A percentile compares a stretch with the other conserved stretches of the same genome.
Conservation (phyloP, 2,888 invertebrate genomes). For the Shargacucullia verbasci region DNA sequence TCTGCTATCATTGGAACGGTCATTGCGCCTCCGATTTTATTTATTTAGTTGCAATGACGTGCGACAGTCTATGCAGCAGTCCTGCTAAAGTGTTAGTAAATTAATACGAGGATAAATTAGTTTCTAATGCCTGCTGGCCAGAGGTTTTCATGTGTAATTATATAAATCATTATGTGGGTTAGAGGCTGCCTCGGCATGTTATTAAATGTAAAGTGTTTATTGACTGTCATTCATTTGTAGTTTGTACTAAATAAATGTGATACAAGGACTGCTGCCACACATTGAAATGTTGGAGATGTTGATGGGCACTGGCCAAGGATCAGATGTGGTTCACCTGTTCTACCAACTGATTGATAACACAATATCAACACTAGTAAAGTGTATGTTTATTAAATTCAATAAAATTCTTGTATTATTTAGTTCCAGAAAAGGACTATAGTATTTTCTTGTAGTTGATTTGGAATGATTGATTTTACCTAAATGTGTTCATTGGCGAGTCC, state of each 20-base stretch:
- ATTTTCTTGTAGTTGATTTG: conserved; percentile 67
- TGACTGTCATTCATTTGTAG: conserved; percentile 80
- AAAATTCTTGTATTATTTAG: conserved; percentile 69
- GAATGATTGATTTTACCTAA: conserved; percentile 71
- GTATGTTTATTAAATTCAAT: conserved; percentile 68
- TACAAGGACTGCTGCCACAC: conserved; percentile 79
- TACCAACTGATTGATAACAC: conserved; percentile 59
- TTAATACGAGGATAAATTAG: conserved; percentile 49
- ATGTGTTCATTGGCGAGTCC: conserved; percentile 71
- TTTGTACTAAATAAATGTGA: conserved; percentile 78
- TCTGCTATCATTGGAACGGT: conserved; percentile 73
- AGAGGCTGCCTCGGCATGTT: conserved; percentile 56
- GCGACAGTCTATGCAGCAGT: conserved; percentile 72
- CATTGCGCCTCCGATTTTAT: conserved; percentile 77
- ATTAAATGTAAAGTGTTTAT: conserved; percentile 72
- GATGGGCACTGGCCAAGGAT: conserved; percentile 18
- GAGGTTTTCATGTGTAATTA: conserved; percentile 62
- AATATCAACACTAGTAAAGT: conserved; percentile 61
- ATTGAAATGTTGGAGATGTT: conserved; percentile 64
- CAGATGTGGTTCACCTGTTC: conserved; percentile 18
- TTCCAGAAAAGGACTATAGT: conserved; percentile 70
- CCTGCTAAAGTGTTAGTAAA: conserved; percentile 67
- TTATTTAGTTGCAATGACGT: conserved; percentile 70
- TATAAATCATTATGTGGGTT: conserved; percentile 55
- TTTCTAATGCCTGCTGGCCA: conserved; percentile 69